Base-by-base conservation (phyloP, 2,113 vertebrate species). In the Oriolus oriolus region DNA sequence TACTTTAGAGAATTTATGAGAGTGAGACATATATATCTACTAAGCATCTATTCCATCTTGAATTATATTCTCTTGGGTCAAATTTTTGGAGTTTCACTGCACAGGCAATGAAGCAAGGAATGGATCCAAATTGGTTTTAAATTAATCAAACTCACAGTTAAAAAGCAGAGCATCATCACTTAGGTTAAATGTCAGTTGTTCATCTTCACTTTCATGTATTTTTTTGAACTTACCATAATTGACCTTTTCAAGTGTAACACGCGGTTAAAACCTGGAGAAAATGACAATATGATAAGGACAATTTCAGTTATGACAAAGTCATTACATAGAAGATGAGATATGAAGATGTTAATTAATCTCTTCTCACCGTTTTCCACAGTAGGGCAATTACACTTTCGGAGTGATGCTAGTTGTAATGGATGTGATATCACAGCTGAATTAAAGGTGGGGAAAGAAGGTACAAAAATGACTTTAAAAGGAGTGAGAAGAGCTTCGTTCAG, bases 111-210 rank as follows among this genome's bases (percentile, higher is more conserved):
- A 96, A 91, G 90, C 81, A 89, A 92, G 91, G 54, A 95, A 94
- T 95, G 66, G 92, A 94, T 92, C 70, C 77, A 96, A 96, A 96
- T 93, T 91, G 84, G 79, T 95, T 96, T 96, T 87, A 97, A 96
- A 97, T 97, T 92, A 96, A 96, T 92, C 92, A 96, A 69, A 74
- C 54, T 95, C 77, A 77, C 54, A 80, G 47, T 94, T 96, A 76
- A 92, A 95, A 92, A 96, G 60, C 73, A 94, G 79, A 89, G n/a
- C 42, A 83, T 93, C 69, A 84, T 95, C 91, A 77, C 56, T 92
- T 95, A 85, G 90, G 94, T 97, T 90, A 92, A 94, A 96, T 89
- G 94, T 92, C 95, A 91, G 87, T 94, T 94, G 82, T 81, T 94
- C 87, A 92, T 95, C 71, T 68, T 92, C 69, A 80, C 44, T 84